Percentiles rank a stretch among this genome's conserved stretches.
These are phyloP conservation scores for Gnathonemus echidnorhynchus DNA, from an alignment of 2,113 vertebrate genomes.

Conservation along the genomic window DNA sequence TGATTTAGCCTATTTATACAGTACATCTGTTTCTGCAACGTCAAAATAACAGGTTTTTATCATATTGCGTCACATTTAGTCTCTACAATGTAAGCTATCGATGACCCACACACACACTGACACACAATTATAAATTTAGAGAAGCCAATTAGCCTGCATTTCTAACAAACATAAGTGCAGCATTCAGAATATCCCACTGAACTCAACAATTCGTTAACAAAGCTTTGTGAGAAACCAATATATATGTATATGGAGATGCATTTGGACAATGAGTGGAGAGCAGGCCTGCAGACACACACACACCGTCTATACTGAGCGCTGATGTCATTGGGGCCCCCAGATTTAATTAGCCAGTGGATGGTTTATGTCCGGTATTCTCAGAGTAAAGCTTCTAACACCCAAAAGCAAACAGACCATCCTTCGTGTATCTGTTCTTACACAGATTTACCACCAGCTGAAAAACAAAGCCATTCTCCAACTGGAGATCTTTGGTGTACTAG, in stretches of 20 bases:
- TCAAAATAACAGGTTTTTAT: neutral
- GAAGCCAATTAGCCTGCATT: neutral
- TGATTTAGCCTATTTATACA: neutral
- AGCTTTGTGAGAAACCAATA: neutral
- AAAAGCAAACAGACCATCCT: neutral
- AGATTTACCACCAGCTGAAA: neutral
- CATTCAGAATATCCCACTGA: neutral
- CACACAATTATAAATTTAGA: neutral
- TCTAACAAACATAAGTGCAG: neutral
- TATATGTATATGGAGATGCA: neutral
- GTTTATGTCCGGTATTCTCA: neutral
- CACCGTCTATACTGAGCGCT: neutral
- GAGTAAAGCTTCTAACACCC: neutral
- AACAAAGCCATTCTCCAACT: neutral
- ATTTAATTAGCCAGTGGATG: neutral
- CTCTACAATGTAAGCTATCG: no score
- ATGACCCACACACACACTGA: no score
- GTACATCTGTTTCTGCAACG: no score
- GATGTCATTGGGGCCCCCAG: neutral
- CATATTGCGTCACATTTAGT: no score
- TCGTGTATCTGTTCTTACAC: neutral
- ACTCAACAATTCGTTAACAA: neutral
- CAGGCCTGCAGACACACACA: neutral
- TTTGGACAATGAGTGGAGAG: neutral
- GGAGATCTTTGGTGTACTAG: neutral